Evolutionary conservation across 1,140 invertebrate genomes (phyloP).

Genomic region (Drosophila micromelanica): DNA sequence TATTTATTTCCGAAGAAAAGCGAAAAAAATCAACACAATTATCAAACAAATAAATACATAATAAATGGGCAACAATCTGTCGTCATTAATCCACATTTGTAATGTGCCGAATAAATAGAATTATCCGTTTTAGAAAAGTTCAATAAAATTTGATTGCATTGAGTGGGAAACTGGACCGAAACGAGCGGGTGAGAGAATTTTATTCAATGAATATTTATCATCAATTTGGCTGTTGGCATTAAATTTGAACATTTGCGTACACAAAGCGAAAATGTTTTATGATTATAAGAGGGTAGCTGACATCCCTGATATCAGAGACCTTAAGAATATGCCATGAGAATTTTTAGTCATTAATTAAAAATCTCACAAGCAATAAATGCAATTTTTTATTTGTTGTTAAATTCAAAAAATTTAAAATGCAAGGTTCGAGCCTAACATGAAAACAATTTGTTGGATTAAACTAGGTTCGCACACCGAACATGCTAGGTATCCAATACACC

Average conservation of each 20-base stretch:
- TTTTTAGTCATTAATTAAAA: too few relatives aligned
- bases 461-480: too few relatives aligned
- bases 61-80: slow-evolving; percentile 2
- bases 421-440: too few relatives aligned
- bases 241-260: background rate
- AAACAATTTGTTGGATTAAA: too few relatives aligned
- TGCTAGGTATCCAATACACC: too few relatives aligned
- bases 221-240: background rate
- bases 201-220: slow-evolving; percentile 6
- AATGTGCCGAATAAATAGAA: background rate
- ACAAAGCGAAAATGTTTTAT: background rate
- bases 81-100: background rate
- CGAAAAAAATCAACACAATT: background rate
- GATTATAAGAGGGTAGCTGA: too few relatives aligned
- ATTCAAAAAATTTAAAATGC: too few relatives aligned
- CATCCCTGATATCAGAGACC: too few relatives aligned
- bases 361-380: too few relatives aligned
- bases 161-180: background rate
- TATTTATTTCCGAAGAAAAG: too few relatives aligned
- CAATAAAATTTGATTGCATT: slow-evolving; percentile 12
- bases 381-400: too few relatives aligned
- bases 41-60: slow-evolving; percentile 1
- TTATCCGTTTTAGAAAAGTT: slow-evolving; percentile 1
- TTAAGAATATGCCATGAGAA: too few relatives aligned
- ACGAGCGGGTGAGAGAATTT: background rate